phyloP scores from a whole-genome alignment of 2,888 invertebrate genomes.

The Halictus quadricinctus region DNA sequence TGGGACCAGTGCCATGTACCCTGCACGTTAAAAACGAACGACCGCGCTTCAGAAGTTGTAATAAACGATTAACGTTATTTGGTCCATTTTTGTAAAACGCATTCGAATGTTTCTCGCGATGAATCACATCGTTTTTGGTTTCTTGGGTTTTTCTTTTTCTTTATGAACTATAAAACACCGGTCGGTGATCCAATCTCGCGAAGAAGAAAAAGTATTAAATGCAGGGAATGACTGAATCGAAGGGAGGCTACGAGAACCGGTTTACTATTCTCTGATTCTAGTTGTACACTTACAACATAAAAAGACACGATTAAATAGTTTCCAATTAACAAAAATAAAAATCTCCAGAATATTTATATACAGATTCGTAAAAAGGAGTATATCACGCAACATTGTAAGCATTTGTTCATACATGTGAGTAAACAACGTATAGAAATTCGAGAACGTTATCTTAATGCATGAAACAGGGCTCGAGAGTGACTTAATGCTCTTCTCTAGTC shows the following conservation, averaged over 20 bases:
- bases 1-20: conserved; percentile 17
- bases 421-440: conserved; percentile 19
- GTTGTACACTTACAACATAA: conserved; percentile 10
- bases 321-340: conserved; percentile 32
- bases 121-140: conserved; percentile 21
- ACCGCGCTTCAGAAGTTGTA: conserved; percentile 28
- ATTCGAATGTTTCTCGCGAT: conserved; percentile 22
- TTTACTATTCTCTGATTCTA: neutral
- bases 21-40: conserved; percentile 34
- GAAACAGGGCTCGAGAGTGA: neutral
- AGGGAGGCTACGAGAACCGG: neutral
- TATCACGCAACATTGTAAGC: conserved; percentile 18
- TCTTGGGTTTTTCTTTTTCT: neutral
- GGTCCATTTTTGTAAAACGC: conserved; percentile 56
- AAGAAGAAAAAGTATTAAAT: neutral
- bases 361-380: conserved; percentile 24
- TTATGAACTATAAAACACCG: conserved; percentile 12
- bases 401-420: conserved; percentile 16
- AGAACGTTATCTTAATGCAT: conserved; percentile 7
- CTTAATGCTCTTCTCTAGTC: conserved; percentile 16
- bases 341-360: conserved; percentile 8
- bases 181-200: neutral
- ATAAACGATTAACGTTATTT: conserved; percentile 49
- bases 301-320: conserved; percentile 11
- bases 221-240: neutral